These are phyloP conservation scores for Leguminivora glycinivorella DNA, from an alignment of 1,140 invertebrate species.

Conservation along the genomic window DNA sequence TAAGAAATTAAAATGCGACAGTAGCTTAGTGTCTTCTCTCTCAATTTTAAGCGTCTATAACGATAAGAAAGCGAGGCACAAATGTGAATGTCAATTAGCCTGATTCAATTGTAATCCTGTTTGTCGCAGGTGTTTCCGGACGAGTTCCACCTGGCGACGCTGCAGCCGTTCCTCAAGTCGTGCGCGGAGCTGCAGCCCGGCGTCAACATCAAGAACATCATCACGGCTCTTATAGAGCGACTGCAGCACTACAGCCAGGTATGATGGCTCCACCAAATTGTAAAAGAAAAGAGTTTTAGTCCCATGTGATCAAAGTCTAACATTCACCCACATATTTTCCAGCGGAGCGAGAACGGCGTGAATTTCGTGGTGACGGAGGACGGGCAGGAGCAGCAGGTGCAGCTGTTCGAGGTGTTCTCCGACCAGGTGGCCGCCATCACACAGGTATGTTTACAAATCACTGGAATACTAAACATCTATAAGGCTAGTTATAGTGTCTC, in stretches of 20 bases:
- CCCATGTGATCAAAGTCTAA: too few species aligned
- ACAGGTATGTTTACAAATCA: too few species aligned
- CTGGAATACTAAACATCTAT: too few species aligned
- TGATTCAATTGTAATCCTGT: not conserved
- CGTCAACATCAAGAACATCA: slow-evolving; percentile 99
- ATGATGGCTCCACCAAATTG: too few species aligned
- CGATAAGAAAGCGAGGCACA: too few species aligned
- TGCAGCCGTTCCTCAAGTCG: slow-evolving; percentile 96
- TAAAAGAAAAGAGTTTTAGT: too few species aligned
- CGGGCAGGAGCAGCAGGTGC: slow-evolving; percentile 92
- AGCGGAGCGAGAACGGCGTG: slow-evolving; percentile 75
- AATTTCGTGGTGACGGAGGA: slow-evolving; percentile 80
- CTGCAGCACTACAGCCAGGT: slow-evolving; percentile 90
- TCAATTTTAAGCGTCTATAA: too few species aligned
- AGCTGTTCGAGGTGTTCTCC: slow-evolving; percentile 99
- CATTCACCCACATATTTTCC: too few species aligned
- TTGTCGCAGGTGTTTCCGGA: slow-evolving; percentile 96
- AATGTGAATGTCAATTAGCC: too few species aligned
- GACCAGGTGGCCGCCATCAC: slow-evolving; percentile 97
- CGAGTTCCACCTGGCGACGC: slow-evolving; percentile 98
- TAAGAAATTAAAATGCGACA: too few species aligned
- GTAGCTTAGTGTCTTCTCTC: too few species aligned
- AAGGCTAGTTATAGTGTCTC: too few species aligned
- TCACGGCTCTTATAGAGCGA: slow-evolving; percentile 97
- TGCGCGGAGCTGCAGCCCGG: slow-evolving; percentile 97